Conservation (phyloP, 2,797 vertebrate species). For the Schizopygopsis malacanthus region DNA sequence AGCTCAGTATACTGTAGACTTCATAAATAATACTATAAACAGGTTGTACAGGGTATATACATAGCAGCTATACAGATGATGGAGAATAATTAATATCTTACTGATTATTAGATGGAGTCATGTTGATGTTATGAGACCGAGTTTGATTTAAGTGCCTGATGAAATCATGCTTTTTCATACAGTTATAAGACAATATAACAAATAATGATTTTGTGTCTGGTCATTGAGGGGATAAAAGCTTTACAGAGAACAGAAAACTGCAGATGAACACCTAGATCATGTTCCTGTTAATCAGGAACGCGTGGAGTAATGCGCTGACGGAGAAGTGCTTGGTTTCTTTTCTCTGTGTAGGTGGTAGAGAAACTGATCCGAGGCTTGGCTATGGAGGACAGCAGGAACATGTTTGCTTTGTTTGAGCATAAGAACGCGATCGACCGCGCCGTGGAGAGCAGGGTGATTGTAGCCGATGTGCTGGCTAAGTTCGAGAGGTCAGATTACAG, state of each 20-base stretch:
- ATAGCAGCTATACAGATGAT: too few relatives aligned
- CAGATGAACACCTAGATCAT: not conserved
- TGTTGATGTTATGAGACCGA: too few relatives aligned
- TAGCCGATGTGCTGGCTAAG: conserved; percentile 91
- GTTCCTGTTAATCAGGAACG: not conserved
- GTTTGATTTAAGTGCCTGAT: not conserved
- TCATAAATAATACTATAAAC: too few relatives aligned
- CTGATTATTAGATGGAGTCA: too few relatives aligned
- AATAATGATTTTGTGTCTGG: not conserved
- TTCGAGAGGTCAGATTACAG: conserved; percentile 84
- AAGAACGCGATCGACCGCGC: conserved; percentile 83
- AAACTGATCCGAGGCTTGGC: conserved; percentile 91
- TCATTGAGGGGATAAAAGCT: not conserved
- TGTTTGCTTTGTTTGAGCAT: conserved; percentile 93
- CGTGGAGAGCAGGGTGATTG: conserved; percentile 89
- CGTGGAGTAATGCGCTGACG: not conserved
- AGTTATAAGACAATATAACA: not conserved
- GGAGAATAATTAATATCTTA: too few relatives aligned
- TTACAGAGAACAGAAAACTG: not conserved
- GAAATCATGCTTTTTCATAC: not conserved
- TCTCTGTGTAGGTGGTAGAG: conserved; percentile 85
- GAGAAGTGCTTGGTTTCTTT: conserved; percentile 15
- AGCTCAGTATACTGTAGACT: too few relatives aligned
- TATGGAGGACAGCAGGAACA: conserved; percentile 94
- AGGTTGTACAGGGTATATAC: too few relatives aligned